Base-by-base conservation (phyloP, 2,113 vertebrate species). In the Dromiciops gliroides region DNA sequence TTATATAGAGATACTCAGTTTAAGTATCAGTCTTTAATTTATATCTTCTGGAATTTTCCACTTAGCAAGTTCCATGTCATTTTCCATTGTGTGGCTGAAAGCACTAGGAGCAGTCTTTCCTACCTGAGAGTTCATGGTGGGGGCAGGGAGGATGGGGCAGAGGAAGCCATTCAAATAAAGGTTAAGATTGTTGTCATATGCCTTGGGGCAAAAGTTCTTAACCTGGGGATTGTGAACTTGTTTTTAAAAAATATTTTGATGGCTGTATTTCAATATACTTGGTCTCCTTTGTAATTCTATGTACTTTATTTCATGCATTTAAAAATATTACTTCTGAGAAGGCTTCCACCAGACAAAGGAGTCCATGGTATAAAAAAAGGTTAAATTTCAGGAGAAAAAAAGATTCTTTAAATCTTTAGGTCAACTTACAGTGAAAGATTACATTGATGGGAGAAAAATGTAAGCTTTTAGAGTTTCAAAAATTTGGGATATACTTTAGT, bases 391-490 rank as follows among this genome's bases (percentile, higher is more conserved):
- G 24, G 11, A 90, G 48, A 50, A 89, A 49, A 24, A 89, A 49
- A 49, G 16, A 49, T 89, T 14, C 25, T 89, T 89, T 26, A 48
- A 48, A 49, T 89, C 24, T 89, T 89, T 10, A 28, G 89, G 25
- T 49, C 25, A 89, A 25, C 14, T 89, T 48, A 95, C 52, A 92
- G 5, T 31, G 11, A 95, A 91, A 28, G 53, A 37, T 48, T 94
- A 49, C 26, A 53, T n/a, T 60, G 48, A n/a, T 91, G 49, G n/a
- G 48, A 49, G 22, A 52, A 91, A 96, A 88, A 26, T 51, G 16
- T 51, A 24, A 44, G 53, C 37, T 8, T 51, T 90, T 44, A 89
- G 88, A 94, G 8, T 91, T 94, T 94, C 50, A 96, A 23, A 51
- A 3, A 90, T 48, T 23, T 94, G 93, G 26, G 22, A 47, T 47